Evolutionary conservation across 2,888 invertebrate genomes (phyloP).

Genomic region (Carpatolechia fugitivella): DNA sequence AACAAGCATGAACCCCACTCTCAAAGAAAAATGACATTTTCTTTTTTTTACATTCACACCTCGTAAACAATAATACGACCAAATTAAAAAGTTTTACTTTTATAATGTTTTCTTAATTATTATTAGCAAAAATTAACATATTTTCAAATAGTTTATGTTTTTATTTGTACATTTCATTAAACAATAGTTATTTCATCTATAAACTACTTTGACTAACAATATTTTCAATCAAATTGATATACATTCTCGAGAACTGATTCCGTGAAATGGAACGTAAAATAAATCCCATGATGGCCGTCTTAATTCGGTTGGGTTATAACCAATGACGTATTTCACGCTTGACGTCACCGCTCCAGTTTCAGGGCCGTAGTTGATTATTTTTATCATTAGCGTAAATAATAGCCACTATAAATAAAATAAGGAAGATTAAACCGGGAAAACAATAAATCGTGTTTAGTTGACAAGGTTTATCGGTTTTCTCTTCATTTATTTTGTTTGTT

Average conservation of each 20-base stretch:
- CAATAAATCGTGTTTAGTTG: conserved; percentile 16
- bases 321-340: conserved; percentile 62
- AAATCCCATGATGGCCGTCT: conserved; percentile 21
- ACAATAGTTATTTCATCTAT: too few relatives aligned
- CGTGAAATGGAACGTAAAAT: conserved; percentile 50
- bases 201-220: too few relatives aligned
- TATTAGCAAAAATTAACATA: too few relatives aligned
- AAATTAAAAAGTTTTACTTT: conserved; percentile 27
- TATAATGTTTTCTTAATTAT: neutral
- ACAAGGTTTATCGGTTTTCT: neutral
- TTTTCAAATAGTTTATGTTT: too few relatives aligned
- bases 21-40: conserved; percentile 48
- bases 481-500: neutral
- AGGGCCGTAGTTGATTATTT: conserved; percentile 72
- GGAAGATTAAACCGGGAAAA: conserved; percentile 31
- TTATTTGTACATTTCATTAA: too few relatives aligned
- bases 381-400: conserved; percentile 51
- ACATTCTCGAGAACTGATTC: neutral
- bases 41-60: conserved; percentile 44
- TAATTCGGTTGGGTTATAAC: conserved; percentile 41
- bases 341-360: conserved; percentile 73
- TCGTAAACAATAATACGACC: conserved; percentile 33
- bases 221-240: too few relatives aligned
- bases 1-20: too few relatives aligned
- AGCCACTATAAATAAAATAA: conserved; percentile 32